phyloP scores from a whole-genome alignment of 2,113 vertebrate species.

The Theristicus caerulescens region DNA sequence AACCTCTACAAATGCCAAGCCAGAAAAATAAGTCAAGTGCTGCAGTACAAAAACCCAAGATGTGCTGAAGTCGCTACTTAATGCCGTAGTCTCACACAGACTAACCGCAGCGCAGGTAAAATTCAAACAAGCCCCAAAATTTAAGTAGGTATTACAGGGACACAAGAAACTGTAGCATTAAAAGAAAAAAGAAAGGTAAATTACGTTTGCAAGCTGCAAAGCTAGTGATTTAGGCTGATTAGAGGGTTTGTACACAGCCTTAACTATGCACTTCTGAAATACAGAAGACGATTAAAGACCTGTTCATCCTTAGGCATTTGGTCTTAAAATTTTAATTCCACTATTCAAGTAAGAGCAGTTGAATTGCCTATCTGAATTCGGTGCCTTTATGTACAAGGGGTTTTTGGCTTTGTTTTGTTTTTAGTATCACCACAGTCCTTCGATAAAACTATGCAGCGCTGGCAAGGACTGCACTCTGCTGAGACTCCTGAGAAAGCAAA shows the following conservation, averaged over 20 bases:
- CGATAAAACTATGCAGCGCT: background rate
- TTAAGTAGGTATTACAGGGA: background rate
- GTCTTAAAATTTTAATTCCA: background rate
- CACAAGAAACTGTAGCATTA: background rate
- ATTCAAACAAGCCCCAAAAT: background rate
- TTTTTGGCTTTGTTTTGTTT: background rate
- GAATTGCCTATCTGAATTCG: background rate
- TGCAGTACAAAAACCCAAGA: background rate
- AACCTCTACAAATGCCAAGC: background rate
- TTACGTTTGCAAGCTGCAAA: background rate
- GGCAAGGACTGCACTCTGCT: slow-evolving; percentile 39
- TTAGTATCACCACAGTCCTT: background rate
- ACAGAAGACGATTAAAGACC: background rate
- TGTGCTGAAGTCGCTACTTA: background rate
- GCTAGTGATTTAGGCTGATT: background rate
- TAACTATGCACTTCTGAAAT: background rate
- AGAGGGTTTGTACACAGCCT: background rate
- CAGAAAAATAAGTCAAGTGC: background rate
- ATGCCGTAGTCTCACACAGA: background rate
- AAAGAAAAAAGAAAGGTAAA: background rate
- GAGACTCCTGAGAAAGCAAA: slow-evolving; percentile 56
- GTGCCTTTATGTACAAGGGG: background rate
- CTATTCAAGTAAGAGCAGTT: background rate
- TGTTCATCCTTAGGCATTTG: background rate
- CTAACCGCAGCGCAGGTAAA: background rate